Conservation (phyloP, 2,113 vertebrate genomes). For the Lophura nycthemera region DNA sequence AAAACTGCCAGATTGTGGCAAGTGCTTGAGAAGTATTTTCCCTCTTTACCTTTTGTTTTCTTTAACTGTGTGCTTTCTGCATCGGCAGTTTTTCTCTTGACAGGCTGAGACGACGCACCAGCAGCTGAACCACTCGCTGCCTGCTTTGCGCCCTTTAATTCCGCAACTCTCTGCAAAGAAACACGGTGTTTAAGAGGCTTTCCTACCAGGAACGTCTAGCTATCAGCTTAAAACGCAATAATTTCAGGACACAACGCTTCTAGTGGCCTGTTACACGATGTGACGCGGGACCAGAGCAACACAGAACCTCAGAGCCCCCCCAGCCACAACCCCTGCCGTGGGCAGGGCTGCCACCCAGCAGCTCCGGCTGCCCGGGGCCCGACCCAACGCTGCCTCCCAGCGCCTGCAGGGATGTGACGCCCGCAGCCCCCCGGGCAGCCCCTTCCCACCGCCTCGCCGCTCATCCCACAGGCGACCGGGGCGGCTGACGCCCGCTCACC, state of each 20-base stretch:
- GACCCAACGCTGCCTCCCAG: no score
- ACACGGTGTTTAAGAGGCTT: background rate
- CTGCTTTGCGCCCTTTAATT: conserved; percentile 82
- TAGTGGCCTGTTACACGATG: background rate
- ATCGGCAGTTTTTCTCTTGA: conserved; percentile 84
- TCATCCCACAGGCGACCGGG: background rate
- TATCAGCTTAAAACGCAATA: background rate
- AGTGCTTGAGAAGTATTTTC: background rate
- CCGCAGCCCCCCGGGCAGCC: no score
- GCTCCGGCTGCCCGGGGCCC: background rate
- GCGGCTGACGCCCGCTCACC: conserved; percentile 49
- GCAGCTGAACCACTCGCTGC: background rate
- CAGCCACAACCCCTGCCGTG: no score
- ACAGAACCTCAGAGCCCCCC: no score
- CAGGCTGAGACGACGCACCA: conserved; percentile 33
- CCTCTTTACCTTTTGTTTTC: conserved; percentile 74
- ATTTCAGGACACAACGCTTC: background rate
- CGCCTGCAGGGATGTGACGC: no score
- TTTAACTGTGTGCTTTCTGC: conserved; percentile 75
- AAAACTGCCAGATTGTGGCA: background rate
- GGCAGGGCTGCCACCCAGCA: background rate
- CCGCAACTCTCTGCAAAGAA: conserved; percentile 77
- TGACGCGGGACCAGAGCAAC: no score
- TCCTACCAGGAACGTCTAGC: background rate
- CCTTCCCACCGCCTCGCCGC: no score